Evolutionary conservation across 1,140 invertebrate genomes (phyloP).

Genomic region (Reticulitermes speratus): DNA sequence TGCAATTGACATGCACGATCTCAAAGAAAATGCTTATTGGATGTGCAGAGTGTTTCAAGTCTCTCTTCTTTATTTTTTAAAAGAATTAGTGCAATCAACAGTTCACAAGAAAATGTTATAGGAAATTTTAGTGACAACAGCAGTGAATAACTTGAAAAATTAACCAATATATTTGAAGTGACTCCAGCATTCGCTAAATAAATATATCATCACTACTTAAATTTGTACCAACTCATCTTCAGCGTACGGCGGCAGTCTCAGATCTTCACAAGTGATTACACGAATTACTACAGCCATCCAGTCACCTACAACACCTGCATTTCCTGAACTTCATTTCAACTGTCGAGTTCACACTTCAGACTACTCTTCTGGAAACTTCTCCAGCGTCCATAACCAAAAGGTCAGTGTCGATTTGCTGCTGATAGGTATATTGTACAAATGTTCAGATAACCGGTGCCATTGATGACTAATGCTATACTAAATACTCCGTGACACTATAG

Average conservation of each 20-base stretch:
- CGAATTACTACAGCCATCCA: not conserved
- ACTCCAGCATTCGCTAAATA: not conserved
- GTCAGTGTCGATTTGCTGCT: not conserved
- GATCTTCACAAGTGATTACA: not conserved
- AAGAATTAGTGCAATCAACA: not conserved
- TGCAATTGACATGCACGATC: not conserved
- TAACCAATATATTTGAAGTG: not conserved
- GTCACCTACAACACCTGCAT: too few species aligned
- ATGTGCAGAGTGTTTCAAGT: not conserved
- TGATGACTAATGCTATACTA: not conserved
- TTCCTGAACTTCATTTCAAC: not conserved
- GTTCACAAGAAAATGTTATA: not conserved
- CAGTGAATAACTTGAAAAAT: not conserved
- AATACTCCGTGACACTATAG: not conserved
- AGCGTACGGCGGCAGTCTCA: not conserved
- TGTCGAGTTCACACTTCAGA: not conserved
- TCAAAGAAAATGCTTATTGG: not conserved
- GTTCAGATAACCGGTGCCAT: not conserved
- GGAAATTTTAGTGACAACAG: not conserved
- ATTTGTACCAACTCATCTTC: not conserved
- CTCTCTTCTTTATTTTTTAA: not conserved
- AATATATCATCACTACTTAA: not conserved
- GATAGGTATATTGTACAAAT: not conserved
- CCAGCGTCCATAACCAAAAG: not conserved
- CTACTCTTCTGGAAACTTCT: not conserved